These are phyloP conservation scores for Trichoplusia ni DNA, from an alignment of 1,140 invertebrate genomes.

Conservation along the genomic window DNA sequence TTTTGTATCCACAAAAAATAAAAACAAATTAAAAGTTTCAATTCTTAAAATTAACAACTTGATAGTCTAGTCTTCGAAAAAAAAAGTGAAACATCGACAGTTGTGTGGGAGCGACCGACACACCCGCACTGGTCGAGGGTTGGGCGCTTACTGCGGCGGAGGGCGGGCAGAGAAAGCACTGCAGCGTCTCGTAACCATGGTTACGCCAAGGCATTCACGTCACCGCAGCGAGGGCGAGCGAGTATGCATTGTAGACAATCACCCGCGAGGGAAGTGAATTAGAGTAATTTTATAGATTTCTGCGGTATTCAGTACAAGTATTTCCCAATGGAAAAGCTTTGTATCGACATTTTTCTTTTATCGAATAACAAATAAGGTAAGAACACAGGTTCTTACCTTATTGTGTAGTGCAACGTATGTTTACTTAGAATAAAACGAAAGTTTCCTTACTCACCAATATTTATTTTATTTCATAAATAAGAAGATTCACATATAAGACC, in stretches of 20 bases:
- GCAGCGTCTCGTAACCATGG: slow-evolving; percentile 74
- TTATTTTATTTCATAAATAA: too few relatives aligned
- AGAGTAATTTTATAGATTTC: slow-evolving; percentile 28
- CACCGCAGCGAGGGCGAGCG: slow-evolving; percentile 38
- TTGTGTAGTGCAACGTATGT: too few relatives aligned
- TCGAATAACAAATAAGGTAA: too few relatives aligned
- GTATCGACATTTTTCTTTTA: too few relatives aligned
- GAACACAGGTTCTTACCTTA: too few relatives aligned
- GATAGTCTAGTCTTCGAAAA: slow-evolving; percentile 20
- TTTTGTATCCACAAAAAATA: slow-evolving; percentile 12
- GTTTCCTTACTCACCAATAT: too few relatives aligned
- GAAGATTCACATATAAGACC: too few relatives aligned
- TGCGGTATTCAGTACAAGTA: too few relatives aligned
- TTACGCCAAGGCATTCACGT: slow-evolving; percentile 53
- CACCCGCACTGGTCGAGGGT: slow-evolving; percentile 41
- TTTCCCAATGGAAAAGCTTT: too few relatives aligned
- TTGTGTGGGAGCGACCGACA: background rate
- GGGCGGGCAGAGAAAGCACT: slow-evolving; percentile 65
- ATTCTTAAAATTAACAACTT: background rate
- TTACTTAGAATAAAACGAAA: too few relatives aligned
- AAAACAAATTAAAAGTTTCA: slow-evolving; percentile 14
- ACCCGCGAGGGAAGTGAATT: slow-evolving; percentile 40
- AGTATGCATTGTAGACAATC: slow-evolving; percentile 47
- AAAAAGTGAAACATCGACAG: slow-evolving; percentile 22
- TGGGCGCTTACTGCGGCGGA: slow-evolving; percentile 65